A percentile compares a stretch with the other conserved stretches of the same genome.
Evolutionary conservation across 2,113 vertebrate genomes (phyloP).

Genomic region (Fukomys damarensis): DNA sequence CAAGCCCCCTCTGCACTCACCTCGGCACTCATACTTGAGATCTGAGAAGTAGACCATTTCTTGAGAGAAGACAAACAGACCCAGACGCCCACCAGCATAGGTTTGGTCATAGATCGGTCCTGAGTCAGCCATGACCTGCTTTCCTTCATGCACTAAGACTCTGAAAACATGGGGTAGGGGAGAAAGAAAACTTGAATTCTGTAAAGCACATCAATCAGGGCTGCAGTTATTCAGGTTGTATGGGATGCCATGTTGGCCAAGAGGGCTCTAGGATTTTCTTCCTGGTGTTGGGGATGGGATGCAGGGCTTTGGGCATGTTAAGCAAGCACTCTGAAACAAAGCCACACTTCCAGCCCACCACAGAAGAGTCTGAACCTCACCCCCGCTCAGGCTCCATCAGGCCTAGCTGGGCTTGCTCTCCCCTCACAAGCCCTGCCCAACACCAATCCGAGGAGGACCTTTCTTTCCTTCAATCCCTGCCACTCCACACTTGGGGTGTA

Average conservation of each 20-base stretch:
- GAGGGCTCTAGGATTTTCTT: neutral
- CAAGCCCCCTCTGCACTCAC: constrained; percentile 85
- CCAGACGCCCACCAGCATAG: constrained; percentile 95
- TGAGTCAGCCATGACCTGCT: constrained; percentile 98
- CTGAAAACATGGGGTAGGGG: constrained; percentile 76
- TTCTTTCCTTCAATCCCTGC: neutral
- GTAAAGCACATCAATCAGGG: neutral
- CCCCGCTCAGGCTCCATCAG: neutral
- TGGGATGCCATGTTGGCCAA: neutral
- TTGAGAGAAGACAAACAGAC: constrained; percentile 99
- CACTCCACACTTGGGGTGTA: rapidly evolving
- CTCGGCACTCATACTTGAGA: constrained; percentile 99
- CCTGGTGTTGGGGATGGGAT: neutral
- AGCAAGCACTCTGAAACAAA: neutral
- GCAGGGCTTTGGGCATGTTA: too few relatives aligned
- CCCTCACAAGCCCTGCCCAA: neutral
- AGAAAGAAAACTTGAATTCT: neutral
- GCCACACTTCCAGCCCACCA: neutral
- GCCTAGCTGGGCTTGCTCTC: neutral
- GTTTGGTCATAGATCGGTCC: constrained; percentile 96
- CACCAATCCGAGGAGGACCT: rapidly evolving
- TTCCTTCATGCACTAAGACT: constrained; percentile 97
- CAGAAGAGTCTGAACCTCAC: neutral
- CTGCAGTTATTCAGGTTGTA: neutral
- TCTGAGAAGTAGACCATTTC: constrained; percentile 99